A percentile compares a stretch with the other conserved stretches of the same genome.
Evolutionary conservation across 2,113 vertebrate species (phyloP).

Genomic region (Lepisosteus oculatus): DNA sequence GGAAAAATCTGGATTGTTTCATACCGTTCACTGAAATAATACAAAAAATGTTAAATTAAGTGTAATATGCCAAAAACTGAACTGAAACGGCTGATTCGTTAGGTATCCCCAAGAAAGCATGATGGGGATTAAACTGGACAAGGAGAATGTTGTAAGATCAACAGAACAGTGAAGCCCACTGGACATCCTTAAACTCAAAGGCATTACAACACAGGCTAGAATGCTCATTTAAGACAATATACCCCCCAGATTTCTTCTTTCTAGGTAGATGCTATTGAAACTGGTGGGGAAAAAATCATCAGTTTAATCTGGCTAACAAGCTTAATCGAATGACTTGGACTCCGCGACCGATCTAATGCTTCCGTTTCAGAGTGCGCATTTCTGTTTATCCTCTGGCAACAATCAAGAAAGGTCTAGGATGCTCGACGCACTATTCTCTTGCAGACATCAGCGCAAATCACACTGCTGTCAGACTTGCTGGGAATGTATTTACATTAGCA

Average conservation of each 20-base stretch:
- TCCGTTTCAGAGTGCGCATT: not conserved
- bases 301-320: not conserved
- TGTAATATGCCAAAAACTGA: too few relatives aligned
- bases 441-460: not conserved
- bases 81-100: too few relatives aligned
- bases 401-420: not conserved
- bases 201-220: too few relatives aligned
- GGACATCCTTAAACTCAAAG: too few relatives aligned
- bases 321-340: not conserved
- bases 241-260: conserved; percentile 11
- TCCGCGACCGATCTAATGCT: not conserved
- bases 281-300: not conserved
- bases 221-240: not conserved
- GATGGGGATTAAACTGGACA: too few relatives aligned
- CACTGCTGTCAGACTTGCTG: not conserved
- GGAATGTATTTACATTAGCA: conserved; percentile 3
- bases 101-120: too few relatives aligned
- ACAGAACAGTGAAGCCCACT: too few relatives aligned
- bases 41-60: too few relatives aligned
- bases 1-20: too few relatives aligned
- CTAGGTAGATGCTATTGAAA: conserved; percentile 28
- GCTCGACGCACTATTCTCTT: not conserved
- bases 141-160: too few relatives aligned
- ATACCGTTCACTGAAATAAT: too few relatives aligned
- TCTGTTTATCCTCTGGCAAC: not conserved